phyloP scores from a whole-genome alignment of 2,113 vertebrate genomes.

The Aegithalos caudatus region DNA sequence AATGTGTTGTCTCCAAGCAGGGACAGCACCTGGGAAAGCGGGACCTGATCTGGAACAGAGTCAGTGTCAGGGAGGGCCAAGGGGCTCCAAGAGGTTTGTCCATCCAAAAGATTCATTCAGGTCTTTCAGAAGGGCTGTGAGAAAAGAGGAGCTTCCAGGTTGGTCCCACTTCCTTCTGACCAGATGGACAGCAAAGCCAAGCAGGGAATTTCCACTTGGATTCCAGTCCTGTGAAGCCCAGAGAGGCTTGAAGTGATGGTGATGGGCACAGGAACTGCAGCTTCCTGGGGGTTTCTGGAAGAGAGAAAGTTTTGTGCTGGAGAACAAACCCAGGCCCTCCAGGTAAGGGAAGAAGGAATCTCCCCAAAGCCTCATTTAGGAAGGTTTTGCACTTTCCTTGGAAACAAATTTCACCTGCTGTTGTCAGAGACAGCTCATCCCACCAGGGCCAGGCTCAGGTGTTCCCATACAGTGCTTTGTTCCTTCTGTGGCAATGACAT shows the following conservation, averaged over 20 bases:
- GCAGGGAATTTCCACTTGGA: not conserved
- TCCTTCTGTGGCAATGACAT: not conserved
- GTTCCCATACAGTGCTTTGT: not conserved
- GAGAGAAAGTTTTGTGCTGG: not conserved
- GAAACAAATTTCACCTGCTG: not conserved
- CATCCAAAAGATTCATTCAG: not conserved
- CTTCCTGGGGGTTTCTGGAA: not conserved
- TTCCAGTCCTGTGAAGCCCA: not conserved
- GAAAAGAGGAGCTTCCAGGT: not conserved
- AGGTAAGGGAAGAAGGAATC: not conserved
- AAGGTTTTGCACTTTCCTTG: not conserved
- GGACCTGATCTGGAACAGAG: not conserved
- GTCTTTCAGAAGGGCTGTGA: not conserved
- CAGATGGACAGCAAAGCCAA: not conserved
- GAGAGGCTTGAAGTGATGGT: fast-evolving
- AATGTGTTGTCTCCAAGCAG: not conserved
- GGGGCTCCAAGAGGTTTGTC: not conserved
- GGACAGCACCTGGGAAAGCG: not conserved
- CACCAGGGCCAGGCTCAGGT: not conserved
- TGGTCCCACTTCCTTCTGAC: not conserved
- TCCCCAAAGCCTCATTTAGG: not conserved
- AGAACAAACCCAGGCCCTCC: not conserved
- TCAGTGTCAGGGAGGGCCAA: fast-evolving
- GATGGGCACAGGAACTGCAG: not conserved
- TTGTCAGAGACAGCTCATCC: not conserved